A percentile compares a stretch with the other conserved stretches of the same genome.
Evolutionary conservation across 2,888 invertebrate species (phyloP).

Genomic region (Phyllotreta cruciferae): DNA sequence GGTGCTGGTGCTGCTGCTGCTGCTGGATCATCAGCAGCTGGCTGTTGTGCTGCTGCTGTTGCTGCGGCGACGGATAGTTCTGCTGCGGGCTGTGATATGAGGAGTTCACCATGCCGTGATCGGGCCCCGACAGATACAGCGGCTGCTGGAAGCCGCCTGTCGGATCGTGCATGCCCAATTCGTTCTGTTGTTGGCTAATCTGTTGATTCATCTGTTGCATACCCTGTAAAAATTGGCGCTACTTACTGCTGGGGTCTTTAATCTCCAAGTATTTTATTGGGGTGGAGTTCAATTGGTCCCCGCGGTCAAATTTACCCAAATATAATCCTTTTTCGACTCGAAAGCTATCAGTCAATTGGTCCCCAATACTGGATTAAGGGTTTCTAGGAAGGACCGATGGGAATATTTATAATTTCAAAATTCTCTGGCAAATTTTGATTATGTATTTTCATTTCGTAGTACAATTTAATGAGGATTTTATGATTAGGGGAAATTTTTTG

Average conservation of each 20-base stretch:
- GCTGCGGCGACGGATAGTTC: constrained; percentile 50
- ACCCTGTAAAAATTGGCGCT: constrained; percentile 45
- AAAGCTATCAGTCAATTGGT: too few relatives aligned
- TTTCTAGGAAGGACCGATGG: too few relatives aligned
- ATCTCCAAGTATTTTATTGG: too few relatives aligned
- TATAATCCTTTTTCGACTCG: too few relatives aligned
- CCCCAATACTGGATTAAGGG: too few relatives aligned
- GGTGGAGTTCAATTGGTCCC: too few relatives aligned
- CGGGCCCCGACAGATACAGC: constrained; percentile 66
- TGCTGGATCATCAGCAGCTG: constrained; percentile 43
- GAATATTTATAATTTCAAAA: too few relatives aligned
- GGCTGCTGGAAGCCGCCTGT: constrained; percentile 72
- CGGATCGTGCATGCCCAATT: constrained; percentile 60
- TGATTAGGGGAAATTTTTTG: too few relatives aligned
- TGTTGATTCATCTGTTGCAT: constrained; percentile 60
- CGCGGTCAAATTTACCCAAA: too few relatives aligned
- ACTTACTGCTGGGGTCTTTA: constrained; percentile 43
- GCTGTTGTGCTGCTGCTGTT: constrained; percentile 40
- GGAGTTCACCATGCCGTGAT: constrained; percentile 59
- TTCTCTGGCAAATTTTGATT: too few relatives aligned
- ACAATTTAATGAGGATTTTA: too few relatives aligned
- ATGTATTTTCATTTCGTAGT: too few relatives aligned
- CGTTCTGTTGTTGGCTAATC: constrained; percentile 56
- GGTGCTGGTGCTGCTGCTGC: constrained; percentile 56
- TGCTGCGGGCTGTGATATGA: constrained; percentile 58